phyloP scores from a whole-genome alignment of 2,797 vertebrate genomes.

The Hippoglossus hippoglossus region DNA sequence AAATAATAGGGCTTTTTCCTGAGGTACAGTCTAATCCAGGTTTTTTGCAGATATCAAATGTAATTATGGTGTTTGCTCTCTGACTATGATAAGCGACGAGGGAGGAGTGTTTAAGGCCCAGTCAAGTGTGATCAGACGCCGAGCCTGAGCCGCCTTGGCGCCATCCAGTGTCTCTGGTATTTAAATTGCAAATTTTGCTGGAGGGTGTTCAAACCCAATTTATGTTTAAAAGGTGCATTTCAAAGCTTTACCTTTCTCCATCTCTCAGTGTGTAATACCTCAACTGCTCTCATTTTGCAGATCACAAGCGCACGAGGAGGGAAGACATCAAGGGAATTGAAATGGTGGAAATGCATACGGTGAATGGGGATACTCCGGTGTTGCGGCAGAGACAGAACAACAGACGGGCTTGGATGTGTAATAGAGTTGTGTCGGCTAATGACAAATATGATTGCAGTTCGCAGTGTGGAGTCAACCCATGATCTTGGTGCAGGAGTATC shows the following conservation, averaged over 20 bases:
- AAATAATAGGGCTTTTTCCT: constrained; percentile 39
- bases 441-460: not conserved
- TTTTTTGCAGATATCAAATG: constrained; percentile 61
- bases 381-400: constrained; percentile 7
- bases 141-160: constrained; percentile 6
- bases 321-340: constrained; percentile 6
- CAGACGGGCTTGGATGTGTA: not conserved
- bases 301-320: constrained; percentile 25
- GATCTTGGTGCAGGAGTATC: too few species aligned
- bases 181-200: constrained; percentile 40
- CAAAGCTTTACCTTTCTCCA: constrained; percentile 8
- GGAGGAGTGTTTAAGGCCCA: constrained; percentile 37
- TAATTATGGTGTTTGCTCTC: constrained; percentile 54
- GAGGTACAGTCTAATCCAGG: constrained; percentile 13
- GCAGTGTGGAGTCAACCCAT: not conserved
- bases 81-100: constrained; percentile 50
- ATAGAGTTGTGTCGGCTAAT: not conserved
- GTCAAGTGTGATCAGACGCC: constrained; percentile 37
- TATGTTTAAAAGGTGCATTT: constrained; percentile 38
- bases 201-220: constrained; percentile 11
- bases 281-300: constrained; percentile 18
- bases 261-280: constrained; percentile 1
- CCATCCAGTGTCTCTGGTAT: constrained; percentile 21
- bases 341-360: constrained; percentile 18
- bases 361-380: not conserved